Conservation (phyloP, 2,888 invertebrate species). For the Drosophila cognata region DNA sequence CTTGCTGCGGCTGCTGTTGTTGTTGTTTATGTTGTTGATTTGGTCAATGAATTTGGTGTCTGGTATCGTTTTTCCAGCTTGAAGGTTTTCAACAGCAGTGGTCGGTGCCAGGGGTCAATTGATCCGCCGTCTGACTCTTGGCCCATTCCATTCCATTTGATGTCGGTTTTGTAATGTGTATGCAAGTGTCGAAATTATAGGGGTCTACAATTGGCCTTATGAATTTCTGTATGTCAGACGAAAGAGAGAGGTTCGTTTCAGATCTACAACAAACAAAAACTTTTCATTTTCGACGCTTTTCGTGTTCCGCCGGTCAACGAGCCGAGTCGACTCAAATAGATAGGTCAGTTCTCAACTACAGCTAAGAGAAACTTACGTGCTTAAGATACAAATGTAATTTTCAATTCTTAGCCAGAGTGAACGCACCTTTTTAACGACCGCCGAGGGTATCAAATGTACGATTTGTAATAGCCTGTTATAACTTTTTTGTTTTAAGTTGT, state of each 20-base stretch:
- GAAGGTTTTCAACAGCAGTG: conserved; percentile 43
- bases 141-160: conserved; percentile 24
- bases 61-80: conserved; percentile 52
- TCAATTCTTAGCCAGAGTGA: background rate
- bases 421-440: background rate
- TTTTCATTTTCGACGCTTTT: background rate
- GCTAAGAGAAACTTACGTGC: background rate
- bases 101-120: conserved; percentile 68
- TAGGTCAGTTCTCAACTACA: background rate
- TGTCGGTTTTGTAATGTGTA: conserved; percentile 44
- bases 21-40: conserved; percentile 13
- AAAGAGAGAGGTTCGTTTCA: conserved; percentile 37
- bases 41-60: conserved; percentile 61
- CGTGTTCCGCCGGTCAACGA: conserved; percentile 1
- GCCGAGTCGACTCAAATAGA: background rate
- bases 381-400: background rate
- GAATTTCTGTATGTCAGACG: conserved; percentile 42
- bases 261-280: conserved; percentile 5
- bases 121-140: conserved; percentile 54
- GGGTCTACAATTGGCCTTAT: conserved; percentile 65
- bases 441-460: background rate
- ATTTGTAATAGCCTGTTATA: background rate
- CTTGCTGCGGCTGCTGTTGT: conserved; percentile 51
- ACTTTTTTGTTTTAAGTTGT: background rate
- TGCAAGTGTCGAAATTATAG: conserved; percentile 60